Evolutionary conservation across 2,113 vertebrate species (phyloP).

Genomic region (Pimephales promelas): DNA sequence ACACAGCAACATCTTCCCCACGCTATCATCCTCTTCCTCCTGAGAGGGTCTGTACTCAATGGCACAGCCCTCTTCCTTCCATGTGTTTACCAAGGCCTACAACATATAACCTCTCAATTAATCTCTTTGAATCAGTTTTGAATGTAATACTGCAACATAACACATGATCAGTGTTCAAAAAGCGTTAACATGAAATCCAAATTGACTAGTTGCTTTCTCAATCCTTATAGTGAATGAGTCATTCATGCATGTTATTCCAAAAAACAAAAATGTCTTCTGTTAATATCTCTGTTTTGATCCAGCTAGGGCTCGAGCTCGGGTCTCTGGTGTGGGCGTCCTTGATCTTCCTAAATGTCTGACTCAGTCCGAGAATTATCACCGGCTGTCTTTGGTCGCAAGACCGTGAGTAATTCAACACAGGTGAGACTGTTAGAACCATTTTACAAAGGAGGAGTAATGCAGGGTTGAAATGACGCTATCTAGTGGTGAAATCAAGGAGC

Average conservation of each 20-base stretch:
- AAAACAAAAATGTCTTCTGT: not conserved
- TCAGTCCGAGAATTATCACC: no score
- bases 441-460: no score
- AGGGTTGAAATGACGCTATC: no score
- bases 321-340: no score
- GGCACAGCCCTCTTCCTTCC: not conserved
- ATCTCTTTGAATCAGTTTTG: not conserved
- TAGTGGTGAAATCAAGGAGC: no score
- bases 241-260: not conserved
- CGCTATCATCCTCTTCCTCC: not conserved
- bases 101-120: not conserved
- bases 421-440: no score
- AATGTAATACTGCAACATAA: not conserved
- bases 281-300: no score
- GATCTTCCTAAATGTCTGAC: no score
- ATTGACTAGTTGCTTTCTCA: not conserved
- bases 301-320: no score
- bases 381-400: no score
- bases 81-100: conserved; percentile 10
- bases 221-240: not conserved
- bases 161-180: not conserved
- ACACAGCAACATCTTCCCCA: not conserved
- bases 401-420: no score
- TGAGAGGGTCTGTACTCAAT: not conserved
- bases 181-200: not conserved